phyloP scores from a whole-genome alignment of 2,113 vertebrate species.

The Aegotheles bennettii region DNA sequence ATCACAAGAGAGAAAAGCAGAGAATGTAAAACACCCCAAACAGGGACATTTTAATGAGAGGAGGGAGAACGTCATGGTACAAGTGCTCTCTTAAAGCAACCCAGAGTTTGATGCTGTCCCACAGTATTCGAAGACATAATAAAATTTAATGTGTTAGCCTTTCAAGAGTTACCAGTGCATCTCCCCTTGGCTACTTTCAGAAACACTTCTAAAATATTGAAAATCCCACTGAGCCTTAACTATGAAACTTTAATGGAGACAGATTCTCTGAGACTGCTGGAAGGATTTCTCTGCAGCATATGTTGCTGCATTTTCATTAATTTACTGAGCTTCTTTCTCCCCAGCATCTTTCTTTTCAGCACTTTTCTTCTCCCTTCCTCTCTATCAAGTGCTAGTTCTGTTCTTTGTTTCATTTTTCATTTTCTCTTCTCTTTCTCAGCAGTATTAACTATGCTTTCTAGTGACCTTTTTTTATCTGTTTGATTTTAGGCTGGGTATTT shows the following conservation, averaged over 20 bases:
- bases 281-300: neutral
- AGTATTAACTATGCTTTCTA: neutral
- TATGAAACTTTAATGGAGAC: conserved; percentile 47
- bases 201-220: conserved; percentile 40
- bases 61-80: neutral
- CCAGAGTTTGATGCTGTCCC: neutral
- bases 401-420: conserved; percentile 25
- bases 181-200: neutral
- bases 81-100: neutral
- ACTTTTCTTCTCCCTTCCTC: neutral
- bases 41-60: neutral
- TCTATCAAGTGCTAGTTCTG: neutral
- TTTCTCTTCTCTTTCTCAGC: neutral
- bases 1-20: neutral
- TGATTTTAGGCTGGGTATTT: neutral
- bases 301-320: neutral
- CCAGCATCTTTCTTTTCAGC: neutral
- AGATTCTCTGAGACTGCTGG: neutral
- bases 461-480: accelerated
- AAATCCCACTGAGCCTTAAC: conserved; percentile 17
- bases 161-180: neutral
- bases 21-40: neutral
- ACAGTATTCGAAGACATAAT: neutral
- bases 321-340: neutral
- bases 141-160: neutral